These are phyloP conservation scores for Syrmaticus mikado DNA, from an alignment of 2,113 vertebrate genomes.

Conservation along the genomic window DNA sequence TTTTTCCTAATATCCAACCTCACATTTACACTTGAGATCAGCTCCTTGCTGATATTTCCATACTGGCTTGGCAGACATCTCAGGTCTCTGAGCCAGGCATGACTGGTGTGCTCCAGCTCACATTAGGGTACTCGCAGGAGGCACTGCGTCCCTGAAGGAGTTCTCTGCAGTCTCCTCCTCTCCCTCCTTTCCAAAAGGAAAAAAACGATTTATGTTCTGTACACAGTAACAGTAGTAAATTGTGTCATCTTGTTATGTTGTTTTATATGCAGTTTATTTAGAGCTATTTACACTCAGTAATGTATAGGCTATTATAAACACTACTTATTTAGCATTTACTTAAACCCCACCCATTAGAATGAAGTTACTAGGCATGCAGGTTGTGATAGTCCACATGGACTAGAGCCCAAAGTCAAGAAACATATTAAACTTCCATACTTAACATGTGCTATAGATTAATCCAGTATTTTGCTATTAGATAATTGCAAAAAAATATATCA, in stretches of 20 bases:
- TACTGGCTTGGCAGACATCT: neutral
- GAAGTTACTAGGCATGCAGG: neutral
- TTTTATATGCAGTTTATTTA: neutral
- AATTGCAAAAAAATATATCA: neutral
- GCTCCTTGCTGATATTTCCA: neutral
- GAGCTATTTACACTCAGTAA: constrained; percentile 6
- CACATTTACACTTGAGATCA: accelerated
- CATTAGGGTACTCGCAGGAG: neutral
- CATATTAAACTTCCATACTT: neutral
- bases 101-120: neutral
- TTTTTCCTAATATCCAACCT: too few relatives aligned
- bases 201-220: neutral
- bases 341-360: neutral
- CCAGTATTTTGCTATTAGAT: neutral
- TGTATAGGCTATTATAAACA: neutral
- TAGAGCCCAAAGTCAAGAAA: neutral
- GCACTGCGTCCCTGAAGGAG: neutral
- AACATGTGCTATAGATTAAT: neutral
- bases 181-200: neutral
- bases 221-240: neutral
- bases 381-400: neutral
- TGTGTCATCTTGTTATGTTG: neutral
- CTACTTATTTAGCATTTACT: neutral
- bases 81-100: neutral
- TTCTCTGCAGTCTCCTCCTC: neutral